Evolutionary conservation across 1,140 invertebrate species (phyloP).

Genomic region (Anastatus disparis): DNA sequence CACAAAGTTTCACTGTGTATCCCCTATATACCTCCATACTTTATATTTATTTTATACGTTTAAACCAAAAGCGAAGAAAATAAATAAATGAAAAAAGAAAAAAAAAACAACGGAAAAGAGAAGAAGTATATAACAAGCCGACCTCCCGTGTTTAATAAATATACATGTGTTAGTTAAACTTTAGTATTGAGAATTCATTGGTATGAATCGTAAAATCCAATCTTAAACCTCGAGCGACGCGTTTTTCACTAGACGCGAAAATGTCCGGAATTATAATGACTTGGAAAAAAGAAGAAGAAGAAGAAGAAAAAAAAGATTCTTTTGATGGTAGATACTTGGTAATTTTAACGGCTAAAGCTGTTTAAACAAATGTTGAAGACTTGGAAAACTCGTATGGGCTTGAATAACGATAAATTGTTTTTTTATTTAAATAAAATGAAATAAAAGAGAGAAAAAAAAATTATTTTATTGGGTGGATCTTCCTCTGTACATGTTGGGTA

Average conservation of each 20-base stretch:
- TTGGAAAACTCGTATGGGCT: neutral
- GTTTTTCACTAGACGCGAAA: conserved; percentile 5
- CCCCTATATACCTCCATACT: neutral
- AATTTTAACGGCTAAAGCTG: neutral
- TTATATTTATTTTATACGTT: conserved; percentile 15
- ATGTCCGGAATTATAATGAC: neutral
- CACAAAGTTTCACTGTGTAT: neutral
- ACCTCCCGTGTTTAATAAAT: conserved; percentile 13
- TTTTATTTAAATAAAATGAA: no score
- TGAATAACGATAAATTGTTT: neutral
- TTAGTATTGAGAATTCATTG: conserved; percentile 3
- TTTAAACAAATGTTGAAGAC: conserved; percentile 12
- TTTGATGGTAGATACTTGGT: neutral
- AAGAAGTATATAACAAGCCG: conserved; percentile 6
- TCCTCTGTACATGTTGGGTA: no score
- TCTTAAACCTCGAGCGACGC: neutral
- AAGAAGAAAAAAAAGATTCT: no score
- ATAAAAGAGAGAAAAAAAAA: no score
- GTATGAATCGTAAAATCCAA: neutral
- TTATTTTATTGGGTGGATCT: no score
- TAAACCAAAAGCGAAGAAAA: no score
- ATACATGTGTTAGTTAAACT: neutral
- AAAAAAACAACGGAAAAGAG: no score
- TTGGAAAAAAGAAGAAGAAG: no score
- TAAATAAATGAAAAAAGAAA: no score